Base-by-base conservation (phyloP, 1,140 invertebrate genomes). In the Scylla paramamosain region DNA sequence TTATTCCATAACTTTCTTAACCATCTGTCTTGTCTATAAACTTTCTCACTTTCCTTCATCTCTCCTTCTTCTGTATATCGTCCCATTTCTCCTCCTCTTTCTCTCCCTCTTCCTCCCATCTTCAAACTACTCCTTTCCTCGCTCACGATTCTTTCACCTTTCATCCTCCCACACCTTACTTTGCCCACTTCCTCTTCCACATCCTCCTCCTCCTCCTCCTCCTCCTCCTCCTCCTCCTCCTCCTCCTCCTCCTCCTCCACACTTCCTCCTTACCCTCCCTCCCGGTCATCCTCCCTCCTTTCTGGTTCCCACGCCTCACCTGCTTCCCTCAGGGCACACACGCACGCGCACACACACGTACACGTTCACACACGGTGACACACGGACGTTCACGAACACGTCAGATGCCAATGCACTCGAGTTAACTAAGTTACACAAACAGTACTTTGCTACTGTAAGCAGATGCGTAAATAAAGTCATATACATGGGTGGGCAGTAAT, bases 281-380 rank as follows among this genome's bases (percentile, higher is more conserved):
- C 67, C 67, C 20, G 12, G 6, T 20, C 20, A 7, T 77, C 20
- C 67, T n/a, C 20, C 67, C 67, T 77, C 1, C 10, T n/a, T 59
- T 20, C 67, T 77, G 67, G 67, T 77, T 77, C 67, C 67, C 67
- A 77, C 67, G 67, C 67, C 67, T 77, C 67, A 77, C 67, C 67
- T 77, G 67, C 25, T 20, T 77, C 67, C 67, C 67, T 77, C 67
- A 20, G 67, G 67, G 67, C 67, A 77, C 67, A 77, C 67, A 77
- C 67, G 25, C 67, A 77, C 67, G n/a, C 67, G 25, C 67, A 7
- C 67, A 77, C 67, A 77, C 67, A 77, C 67, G 25, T 20, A 2
- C 67, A 77, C 52, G 52, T 59, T 59, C 52, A 59, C 52, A 59
- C 52, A 59, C 52, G 52, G 20, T 59, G 52, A 59, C 52, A 12